Evolutionary conservation across 2,113 vertebrate genomes (phyloP), one percentile per base, ranked within the genome.

Genomic region (Channa maculata): DNA sequence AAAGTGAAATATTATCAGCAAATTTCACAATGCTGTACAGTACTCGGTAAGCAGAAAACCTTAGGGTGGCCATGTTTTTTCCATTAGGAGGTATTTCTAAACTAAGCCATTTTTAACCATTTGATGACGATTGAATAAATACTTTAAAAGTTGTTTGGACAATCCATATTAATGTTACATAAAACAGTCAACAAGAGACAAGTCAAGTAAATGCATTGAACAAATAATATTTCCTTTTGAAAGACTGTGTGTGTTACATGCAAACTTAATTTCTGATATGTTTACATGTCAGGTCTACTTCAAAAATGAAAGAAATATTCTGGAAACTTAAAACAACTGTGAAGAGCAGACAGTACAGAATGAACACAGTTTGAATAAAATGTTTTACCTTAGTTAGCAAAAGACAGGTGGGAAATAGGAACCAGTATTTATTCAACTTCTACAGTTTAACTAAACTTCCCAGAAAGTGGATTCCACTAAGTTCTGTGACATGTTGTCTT

Each of bases 91-190:
- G 73, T 88, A 71, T 88, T 80, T 90, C 15, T 69, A 85, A 87
- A 71, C 12, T 58, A 91, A 91, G 89, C 90, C 91, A 89, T 92
- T 83, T 88, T 83, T 71, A 60, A 78, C 68, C 72, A 63, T 85
- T 63, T 79, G 72, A 74, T 71, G 45, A 79, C 24, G 57, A 66
- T 10, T 5, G 71, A 67, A 70, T 53, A 74, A 75, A 58, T 62
- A 57, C 63, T 55, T 72, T 71, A 36, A 43, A 53, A 77, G 50
- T 62, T 81, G 77, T 81, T 65, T 46, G 68, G 88, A 92, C 90
- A 88, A 90, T 93, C 89, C 81, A 63, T 81, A 84, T 76, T 83
- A 78, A 83, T 82, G 83, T 75, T 64, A 68, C 54, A 41, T 8
- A 39, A 72, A 46, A 71, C 38, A 33, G 61, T 57, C 60, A 60